A percentile compares a stretch with the other conserved stretches of the same genome.
Conservation (phyloP, 2,113 vertebrate genomes). For the Ameiurus melas region DNA sequence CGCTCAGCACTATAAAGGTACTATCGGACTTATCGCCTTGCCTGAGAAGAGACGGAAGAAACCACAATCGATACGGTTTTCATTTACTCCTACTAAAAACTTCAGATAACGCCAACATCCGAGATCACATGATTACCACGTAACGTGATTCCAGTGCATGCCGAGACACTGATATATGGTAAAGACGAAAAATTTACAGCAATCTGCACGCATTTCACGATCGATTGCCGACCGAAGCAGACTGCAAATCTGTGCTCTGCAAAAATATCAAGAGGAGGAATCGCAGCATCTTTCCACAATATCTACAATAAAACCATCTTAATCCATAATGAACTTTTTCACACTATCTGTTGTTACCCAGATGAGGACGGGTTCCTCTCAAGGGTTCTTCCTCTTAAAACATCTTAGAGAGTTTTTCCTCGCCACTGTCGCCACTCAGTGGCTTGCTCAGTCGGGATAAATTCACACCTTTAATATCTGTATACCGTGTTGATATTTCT, state of each 20-base stretch:
- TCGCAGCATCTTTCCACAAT: not conserved
- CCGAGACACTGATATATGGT: not conserved
- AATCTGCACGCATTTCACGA: not conserved
- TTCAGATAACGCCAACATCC: not conserved
- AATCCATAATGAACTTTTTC: too few species aligned
- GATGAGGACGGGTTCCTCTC: too few species aligned
- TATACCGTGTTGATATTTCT: too few species aligned
- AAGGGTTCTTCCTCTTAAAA: too few species aligned
- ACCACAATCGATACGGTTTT: not conserved
- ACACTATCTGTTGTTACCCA: too few species aligned
- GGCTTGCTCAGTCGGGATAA: too few species aligned
- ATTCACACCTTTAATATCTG: too few species aligned
- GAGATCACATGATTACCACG: not conserved
- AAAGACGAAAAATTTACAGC: not conserved
- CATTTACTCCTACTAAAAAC: not conserved
- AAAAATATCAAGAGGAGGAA: not conserved
- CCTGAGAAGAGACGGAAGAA: conserved; percentile 63
- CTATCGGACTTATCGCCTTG: conserved; percentile 93
- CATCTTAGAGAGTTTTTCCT: too few species aligned
- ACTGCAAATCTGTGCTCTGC: not conserved
- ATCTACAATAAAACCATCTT: not conserved
- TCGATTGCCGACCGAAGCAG: not conserved
- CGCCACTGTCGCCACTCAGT: too few species aligned
- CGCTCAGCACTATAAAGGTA: conserved; percentile 92
- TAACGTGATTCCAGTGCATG: not conserved